These are phyloP conservation scores for Chrysomallon squamiferum DNA, from an alignment of 1,140 invertebrate species.

Conservation along the genomic window DNA sequence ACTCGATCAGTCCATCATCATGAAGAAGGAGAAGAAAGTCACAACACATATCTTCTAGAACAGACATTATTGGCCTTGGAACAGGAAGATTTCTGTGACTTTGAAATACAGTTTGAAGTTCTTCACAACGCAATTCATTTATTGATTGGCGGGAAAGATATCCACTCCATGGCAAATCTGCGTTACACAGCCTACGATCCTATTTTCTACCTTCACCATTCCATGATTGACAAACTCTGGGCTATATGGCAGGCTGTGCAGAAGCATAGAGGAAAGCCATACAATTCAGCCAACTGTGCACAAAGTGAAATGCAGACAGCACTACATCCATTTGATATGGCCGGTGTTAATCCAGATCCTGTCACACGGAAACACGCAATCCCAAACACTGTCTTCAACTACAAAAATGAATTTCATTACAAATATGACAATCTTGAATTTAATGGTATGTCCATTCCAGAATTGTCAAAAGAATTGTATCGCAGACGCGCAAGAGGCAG, in stretches of 20 bases:
- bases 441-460: conserved; percentile 17
- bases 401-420: conserved; percentile 3
- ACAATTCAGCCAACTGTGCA: conserved; percentile 16
- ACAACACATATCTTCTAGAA: conserved; percentile 15
- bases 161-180: conserved; percentile 25
- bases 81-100: conserved; percentile 33
- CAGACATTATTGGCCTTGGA: conserved; percentile 25
- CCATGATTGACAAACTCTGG: conserved; percentile 29
- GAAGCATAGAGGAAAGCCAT: conserved; percentile 15
- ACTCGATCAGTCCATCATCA: conserved; percentile 24
- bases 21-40: conserved; percentile 13
- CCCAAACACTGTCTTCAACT: neutral
- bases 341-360: conserved; percentile 19
- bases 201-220: conserved; percentile 34
- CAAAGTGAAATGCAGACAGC: neutral
- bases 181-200: conserved; percentile 35
- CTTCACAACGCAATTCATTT: conserved; percentile 36
- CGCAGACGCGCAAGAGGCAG: conserved; percentile 8
- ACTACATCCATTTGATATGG: conserved; percentile 26
- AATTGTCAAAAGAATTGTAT: conserved; percentile 15
- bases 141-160: conserved; percentile 25
- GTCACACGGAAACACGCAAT: conserved; percentile 13
- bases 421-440: conserved; percentile 24
- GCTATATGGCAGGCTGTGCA: conserved; percentile 26
- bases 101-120: conserved; percentile 35